A percentile compares a stretch with the other conserved stretches of the same genome.
Conservation (phyloP, 1,140 invertebrate genomes). For the Hylaeus anthracinus region DNA sequence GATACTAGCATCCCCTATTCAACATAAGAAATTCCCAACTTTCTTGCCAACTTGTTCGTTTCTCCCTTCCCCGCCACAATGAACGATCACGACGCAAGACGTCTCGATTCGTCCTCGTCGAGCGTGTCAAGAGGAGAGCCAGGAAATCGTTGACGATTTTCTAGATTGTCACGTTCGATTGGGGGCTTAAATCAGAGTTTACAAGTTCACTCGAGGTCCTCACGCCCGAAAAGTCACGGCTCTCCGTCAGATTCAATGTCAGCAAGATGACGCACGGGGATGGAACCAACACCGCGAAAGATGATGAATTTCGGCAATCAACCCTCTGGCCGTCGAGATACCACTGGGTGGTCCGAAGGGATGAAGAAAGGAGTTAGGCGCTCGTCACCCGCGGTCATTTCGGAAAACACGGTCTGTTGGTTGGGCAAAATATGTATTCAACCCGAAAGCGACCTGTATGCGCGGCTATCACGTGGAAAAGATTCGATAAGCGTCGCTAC, state of each 20-base stretch:
- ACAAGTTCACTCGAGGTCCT: conserved; percentile 28
- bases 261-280: conserved; percentile 35
- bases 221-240: conserved; percentile 30
- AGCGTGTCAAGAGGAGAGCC: too few relatives aligned
- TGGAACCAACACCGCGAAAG: conserved; percentile 4
- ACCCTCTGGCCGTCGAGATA: background rate
- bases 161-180: conserved; percentile 39
- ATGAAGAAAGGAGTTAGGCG: background rate
- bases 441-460: background rate
- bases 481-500: background rate
- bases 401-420: background rate
- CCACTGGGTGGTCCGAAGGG: background rate
- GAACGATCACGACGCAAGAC: background rate
- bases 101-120: background rate
- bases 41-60: too few relatives aligned
- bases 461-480: background rate
- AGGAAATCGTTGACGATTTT: conserved; percentile 23
- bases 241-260: conserved; percentile 41
- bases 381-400: background rate
- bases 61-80: background rate
- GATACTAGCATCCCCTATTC: too few relatives aligned
- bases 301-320: conserved; percentile 50
- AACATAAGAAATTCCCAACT: too few relatives aligned
- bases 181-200: conserved; percentile 31
- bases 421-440: background rate